Conservation (phyloP, 35 echinoderm and acorn worm genomes). For the Lytechinus variegatus region DNA sequence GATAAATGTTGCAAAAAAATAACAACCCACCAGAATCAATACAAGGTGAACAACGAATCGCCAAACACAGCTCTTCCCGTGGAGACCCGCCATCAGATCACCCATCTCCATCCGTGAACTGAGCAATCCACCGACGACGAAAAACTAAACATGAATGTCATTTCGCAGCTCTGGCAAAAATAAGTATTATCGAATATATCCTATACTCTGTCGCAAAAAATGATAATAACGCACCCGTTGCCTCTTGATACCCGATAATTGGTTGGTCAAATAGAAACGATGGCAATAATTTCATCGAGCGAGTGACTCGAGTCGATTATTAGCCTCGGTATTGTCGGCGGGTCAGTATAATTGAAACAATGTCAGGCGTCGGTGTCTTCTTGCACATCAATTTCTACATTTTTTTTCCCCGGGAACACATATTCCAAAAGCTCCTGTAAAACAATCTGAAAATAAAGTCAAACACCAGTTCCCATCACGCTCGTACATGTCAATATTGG, state of each 20-base stretch:
- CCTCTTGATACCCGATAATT: background rate
- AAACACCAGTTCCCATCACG: too few relatives aligned
- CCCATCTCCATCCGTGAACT: background rate
- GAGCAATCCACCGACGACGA: background rate
- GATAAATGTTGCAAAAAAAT: background rate
- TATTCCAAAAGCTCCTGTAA: background rate
- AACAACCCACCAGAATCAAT: background rate
- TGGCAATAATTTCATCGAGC: background rate
- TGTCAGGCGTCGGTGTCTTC: background rate
- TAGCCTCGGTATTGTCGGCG: background rate
- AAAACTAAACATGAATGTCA: background rate
- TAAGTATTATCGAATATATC: background rate
- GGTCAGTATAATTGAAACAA: background rate
- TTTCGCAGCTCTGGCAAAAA: background rate
- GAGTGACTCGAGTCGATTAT: background rate
- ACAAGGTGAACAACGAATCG: background rate
- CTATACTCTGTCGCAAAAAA: background rate
- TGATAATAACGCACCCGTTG: background rate
- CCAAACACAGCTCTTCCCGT: background rate
- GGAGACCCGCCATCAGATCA: background rate
- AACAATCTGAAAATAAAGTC: background rate
- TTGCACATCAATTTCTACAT: too few relatives aligned
- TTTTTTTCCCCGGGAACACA: too few relatives aligned
- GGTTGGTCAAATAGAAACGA: slow-evolving; percentile 1
- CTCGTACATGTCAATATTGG: background rate